Evolutionary conservation across 2,888 invertebrate species (phyloP).

Genomic region (Reticulitermes lucifugus): DNA sequence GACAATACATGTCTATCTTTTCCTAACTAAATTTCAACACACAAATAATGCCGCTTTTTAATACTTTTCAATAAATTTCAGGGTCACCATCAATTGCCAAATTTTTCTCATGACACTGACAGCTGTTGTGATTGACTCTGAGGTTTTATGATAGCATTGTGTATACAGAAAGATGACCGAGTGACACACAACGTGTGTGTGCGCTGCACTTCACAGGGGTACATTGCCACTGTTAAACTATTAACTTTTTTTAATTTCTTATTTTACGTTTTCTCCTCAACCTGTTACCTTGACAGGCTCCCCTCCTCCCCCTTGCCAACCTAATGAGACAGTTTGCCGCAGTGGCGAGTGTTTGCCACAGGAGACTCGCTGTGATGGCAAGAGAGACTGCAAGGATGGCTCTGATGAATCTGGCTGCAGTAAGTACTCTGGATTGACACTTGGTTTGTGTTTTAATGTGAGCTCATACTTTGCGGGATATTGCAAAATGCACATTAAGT

Average conservation of each 20-base stretch:
- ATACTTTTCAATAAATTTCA: too few relatives aligned
- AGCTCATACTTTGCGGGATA: not conserved
- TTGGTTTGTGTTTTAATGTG: not conserved
- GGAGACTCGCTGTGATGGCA: slow-evolving; percentile 70
- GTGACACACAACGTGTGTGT: too few relatives aligned
- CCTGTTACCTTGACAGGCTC: not conserved
- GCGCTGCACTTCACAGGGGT: not conserved
- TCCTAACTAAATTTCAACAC: too few relatives aligned
- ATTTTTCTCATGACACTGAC: too few relatives aligned
- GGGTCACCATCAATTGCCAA: too few relatives aligned
- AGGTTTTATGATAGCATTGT: too few relatives aligned
- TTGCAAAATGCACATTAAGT: not conserved
- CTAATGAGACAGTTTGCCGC: slow-evolving; percentile 63
- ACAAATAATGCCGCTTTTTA: too few relatives aligned
- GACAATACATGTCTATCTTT: too few relatives aligned
- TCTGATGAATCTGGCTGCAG: slow-evolving; percentile 69
- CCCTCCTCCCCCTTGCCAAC: not conserved
- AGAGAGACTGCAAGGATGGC: slow-evolving; percentile 70
- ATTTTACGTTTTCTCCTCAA: not conserved
- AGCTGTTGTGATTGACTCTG: too few relatives aligned
- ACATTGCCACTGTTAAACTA: not conserved
- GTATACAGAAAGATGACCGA: too few relatives aligned
- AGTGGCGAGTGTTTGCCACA: slow-evolving; percentile 71
- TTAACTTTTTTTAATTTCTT: not conserved
- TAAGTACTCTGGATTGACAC: slow-evolving; percentile 36